These are phyloP conservation scores for Lontra canadensis DNA, from an alignment of 2,113 vertebrate genomes.

Conservation along the genomic window DNA sequence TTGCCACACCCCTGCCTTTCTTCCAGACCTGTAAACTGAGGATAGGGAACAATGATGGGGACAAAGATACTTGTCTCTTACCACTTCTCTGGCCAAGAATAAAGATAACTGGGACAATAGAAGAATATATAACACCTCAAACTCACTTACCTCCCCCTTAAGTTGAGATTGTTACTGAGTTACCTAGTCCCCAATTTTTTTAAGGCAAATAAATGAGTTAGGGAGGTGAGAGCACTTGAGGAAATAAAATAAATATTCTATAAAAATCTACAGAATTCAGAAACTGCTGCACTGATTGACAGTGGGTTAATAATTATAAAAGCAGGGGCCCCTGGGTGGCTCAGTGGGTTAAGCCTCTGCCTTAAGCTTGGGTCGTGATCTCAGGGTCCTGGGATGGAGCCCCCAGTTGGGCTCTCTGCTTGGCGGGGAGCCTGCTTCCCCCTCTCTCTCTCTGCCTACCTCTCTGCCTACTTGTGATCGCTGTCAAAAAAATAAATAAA, in stretches of 20 bases:
- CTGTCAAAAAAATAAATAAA: too few species aligned
- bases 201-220: neutral
- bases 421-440: too few species aligned
- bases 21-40: neutral
- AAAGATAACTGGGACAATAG: neutral
- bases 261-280: neutral
- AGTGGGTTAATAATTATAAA: neutral
- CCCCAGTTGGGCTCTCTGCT: too few species aligned
- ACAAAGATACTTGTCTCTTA: neutral
- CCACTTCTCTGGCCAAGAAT: neutral
- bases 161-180: neutral
- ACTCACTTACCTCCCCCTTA: neutral
- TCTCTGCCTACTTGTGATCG: too few species aligned
- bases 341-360: too few species aligned
- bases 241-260: conserved; percentile 4
- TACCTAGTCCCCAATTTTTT: neutral
- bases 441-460: too few species aligned
- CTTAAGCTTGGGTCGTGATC: too few species aligned
- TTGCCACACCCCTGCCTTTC: neutral
- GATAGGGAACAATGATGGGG: neutral
- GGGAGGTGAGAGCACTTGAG: neutral
- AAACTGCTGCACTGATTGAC: neutral
- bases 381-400: too few species aligned
- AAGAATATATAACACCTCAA: neutral
- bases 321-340: too few species aligned